Evolutionary conservation across 1,140 invertebrate genomes (phyloP), one percentile per base, ranked within the genome.

Genomic region (Daktulosphaira vitifoliae): DNA sequence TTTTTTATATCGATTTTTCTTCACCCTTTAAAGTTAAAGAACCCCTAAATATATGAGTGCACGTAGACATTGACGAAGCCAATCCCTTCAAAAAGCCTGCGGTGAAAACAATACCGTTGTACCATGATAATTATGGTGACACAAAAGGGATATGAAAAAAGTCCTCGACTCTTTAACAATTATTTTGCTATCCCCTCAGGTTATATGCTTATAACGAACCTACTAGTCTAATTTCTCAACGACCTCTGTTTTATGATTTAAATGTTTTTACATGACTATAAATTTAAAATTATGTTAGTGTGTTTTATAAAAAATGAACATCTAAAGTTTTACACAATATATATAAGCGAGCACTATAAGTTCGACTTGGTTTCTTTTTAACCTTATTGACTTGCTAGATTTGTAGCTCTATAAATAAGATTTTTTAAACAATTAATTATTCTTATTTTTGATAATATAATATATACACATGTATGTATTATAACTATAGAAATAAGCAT

Each of bases 121-220:
- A 15, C 56, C 42, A 62, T 62, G 26, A 62, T 48, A 62, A 62
- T 62, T 62, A 62, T 16, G 56, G 56, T 62, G 56, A 62, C 56
- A 48, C 42, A 62, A 62, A 59, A 48, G 9, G 56, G 56, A 23
- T 22, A 26, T 16, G 42, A 42, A 54, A 62, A 62, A 46, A 48
- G 56, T 62, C 56, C 56, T 62, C 56, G 56, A 48, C 56, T 62
- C 26, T 56, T 56, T 62, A 62, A 62, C 56, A 62, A 62, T 62
- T 62, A 62, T 62, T 62, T 22, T 62, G 26, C 26, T 48, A 0
- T 39, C 56, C 56, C 56, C 42, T 44, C 23, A 26, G 42, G 56
- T 39, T 33, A 20, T 62, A 33, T 33, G 29, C 11, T 2, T 26
- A 22, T 33, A 62, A 48, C 25, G 42, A 62, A 62, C 56, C 56